Evolutionary conservation across 2,113 vertebrate genomes (phyloP), one percentile per base, ranked within the genome.

Genomic region (Bubo scandiacus): DNA sequence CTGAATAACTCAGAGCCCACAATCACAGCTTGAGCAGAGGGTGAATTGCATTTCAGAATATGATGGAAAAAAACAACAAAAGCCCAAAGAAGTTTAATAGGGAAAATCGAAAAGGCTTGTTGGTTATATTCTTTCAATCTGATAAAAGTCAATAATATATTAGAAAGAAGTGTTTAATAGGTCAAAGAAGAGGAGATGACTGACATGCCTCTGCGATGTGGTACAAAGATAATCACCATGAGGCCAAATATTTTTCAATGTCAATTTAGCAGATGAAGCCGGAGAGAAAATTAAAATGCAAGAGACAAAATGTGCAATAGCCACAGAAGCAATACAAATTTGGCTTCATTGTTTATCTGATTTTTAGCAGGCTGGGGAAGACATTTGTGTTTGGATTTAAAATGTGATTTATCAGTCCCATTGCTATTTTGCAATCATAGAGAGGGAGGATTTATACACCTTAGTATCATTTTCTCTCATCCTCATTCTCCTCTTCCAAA

Each of bases 181-280:
- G 63, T 88, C 78, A 86, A 83, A 94, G 63, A 86, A 93, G 62
- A 88, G 61, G 68, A 90, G 55, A 84, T 59, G 84, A 75, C 30
- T 92, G 84, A 82, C 42, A 36, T 70, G 87, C 29, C 23, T 83
- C 75, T 88, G 67, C 0, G 0, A 61, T 86, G 52, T 75, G 73
- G 27, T 57, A 85, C 62, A 45, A 88, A 91, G 86, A 80, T 84
- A 86, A 86, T 84, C 74, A 77, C 36, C 29, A 75, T 0, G 0
- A 88, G 57, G 72, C 45, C 73, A 86, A 89, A 87, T 47, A 70
- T 91, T 87, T 92, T 90, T 91, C 73, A 91, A 63, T 2, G 4
- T 95, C 83, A 90, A 26, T 85, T 85, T 89, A 82, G 42, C 42
- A 94, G 52, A 92, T 86, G 81, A 96, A 89, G 51, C 63, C 66